These are phyloP conservation scores for Hoplodrina blanda DNA, from an alignment of 2,888 invertebrate species.

Conservation along the genomic window DNA sequence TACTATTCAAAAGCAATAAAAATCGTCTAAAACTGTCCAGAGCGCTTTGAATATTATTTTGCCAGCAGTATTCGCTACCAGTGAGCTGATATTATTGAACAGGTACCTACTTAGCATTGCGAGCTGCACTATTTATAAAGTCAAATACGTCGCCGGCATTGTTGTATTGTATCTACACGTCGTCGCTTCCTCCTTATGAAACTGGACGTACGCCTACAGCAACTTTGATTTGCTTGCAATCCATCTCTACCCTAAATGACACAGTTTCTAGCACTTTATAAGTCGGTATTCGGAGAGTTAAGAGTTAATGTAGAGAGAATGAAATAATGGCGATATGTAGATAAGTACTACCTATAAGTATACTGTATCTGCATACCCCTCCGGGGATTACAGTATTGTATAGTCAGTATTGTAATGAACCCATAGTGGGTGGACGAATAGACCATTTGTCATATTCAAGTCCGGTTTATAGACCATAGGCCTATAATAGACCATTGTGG, in stretches of 20 bases:
- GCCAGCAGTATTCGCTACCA: conserved; percentile 48
- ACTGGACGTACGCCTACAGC: conserved; percentile 76
- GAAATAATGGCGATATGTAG: neutral
- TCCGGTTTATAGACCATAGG: too few relatives aligned
- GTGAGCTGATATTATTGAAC: conserved; percentile 66
- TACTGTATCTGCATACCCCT: neutral
- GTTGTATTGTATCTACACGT: conserved; percentile 84
- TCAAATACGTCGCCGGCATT: conserved; percentile 85
- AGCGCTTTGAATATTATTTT: conserved; percentile 53
- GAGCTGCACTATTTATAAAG: conserved; percentile 87
- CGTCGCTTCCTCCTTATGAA: conserved; percentile 82
- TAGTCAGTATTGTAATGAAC: neutral
- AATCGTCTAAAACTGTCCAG: conserved; percentile 24
- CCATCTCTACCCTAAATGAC: conserved; percentile 65
- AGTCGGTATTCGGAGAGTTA: neutral
- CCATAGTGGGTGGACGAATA: too few relatives aligned
- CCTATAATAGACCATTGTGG: too few relatives aligned
- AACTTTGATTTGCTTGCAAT: conserved; percentile 77
- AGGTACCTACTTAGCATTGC: conserved; percentile 72
- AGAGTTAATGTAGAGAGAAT: neutral
- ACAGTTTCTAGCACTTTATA: conserved; percentile 29
- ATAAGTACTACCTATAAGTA: neutral
- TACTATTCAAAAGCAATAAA: neutral
- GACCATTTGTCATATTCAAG: too few relatives aligned
- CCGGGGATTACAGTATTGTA: neutral